These are phyloP conservation scores for Carabus problematicus DNA, from an alignment of 2,888 invertebrate genomes.

Conservation along the genomic window DNA sequence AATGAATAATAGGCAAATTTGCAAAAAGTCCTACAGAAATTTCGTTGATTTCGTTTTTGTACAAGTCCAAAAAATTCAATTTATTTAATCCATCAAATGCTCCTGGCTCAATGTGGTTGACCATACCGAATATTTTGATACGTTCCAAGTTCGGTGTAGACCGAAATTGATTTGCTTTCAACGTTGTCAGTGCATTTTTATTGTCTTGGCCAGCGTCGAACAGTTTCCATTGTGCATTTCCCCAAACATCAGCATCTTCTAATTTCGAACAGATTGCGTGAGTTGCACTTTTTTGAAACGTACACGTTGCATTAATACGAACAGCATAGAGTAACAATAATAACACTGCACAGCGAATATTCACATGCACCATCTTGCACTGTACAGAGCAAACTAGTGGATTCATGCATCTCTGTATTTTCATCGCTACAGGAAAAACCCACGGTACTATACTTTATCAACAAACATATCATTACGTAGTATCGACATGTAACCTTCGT, in stretches of 20 bases:
- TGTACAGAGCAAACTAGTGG: too few species aligned
- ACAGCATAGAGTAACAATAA: background rate
- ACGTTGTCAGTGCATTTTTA: background rate
- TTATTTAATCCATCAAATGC: conserved; percentile 9
- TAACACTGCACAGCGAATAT: background rate
- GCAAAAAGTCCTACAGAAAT: background rate
- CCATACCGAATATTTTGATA: background rate
- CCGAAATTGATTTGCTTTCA: conserved; percentile 1
- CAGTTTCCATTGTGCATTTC: background rate
- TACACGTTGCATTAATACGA: too few species aligned
- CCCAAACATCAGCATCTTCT: background rate
- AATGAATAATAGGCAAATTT: background rate
- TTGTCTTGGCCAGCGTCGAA: background rate
- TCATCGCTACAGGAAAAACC: too few species aligned
- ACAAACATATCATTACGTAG: too few species aligned
- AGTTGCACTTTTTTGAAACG: too few species aligned
- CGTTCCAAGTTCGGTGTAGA: conserved; percentile 4
- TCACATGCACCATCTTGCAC: background rate
- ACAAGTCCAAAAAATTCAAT: background rate
- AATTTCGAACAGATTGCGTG: background rate
- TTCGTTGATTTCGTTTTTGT: background rate
- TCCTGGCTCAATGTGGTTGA: conserved; percentile 1
- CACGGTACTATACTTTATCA: too few species aligned
- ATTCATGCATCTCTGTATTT: too few species aligned
- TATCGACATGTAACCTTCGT: too few species aligned